Base-by-base conservation (phyloP, 2,113 vertebrate genomes). In the Bubo scandiacus region DNA sequence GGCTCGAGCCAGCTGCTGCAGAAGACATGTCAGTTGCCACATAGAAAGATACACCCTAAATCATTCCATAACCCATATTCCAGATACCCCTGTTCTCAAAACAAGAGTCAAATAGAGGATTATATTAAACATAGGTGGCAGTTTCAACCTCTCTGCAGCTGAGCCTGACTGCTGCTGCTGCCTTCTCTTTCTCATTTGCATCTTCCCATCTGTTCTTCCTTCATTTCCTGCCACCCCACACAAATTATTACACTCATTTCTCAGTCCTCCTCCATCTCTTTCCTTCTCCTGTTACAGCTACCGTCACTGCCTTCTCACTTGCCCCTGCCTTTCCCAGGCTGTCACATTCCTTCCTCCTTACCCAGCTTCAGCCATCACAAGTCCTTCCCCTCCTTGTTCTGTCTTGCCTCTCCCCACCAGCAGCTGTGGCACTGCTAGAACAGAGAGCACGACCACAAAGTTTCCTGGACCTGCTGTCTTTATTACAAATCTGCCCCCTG, bases 171-270 rank as follows among this genome's bases (percentile, higher is more conserved):
- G 62, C 34, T 84, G 86, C 83, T 73, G 42, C 91, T 94, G 72
- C 77, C 78, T 96, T 85, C 66, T 78, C 38, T 81, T 51, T 95
- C 93, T 91, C 58, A 88, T 96, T 96, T 96, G 88, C 87, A 96
- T 96, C 84, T 74, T 82, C 62, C 93, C 93, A 95, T 96, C 96
- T 96, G 96, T 90, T 96, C 87, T 80, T 80, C 27, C 81, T 95
- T 94, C 84, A 73, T 89, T 93, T 97, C 96, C 93, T 96, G 84
- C 73, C 81, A 94, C 47, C 45, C 61, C 52, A 92, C 91, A 91
- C 84, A 94, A 89, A 92, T 65, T 49, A 93, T 90, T 95, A 42
- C 74, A 85, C 81, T 95, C 52, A 27, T 90, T 87, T 96, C 61
- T 89, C 74, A 87, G 70, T 61, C 81, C 70, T 96, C 93, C 89